Percentiles rank a stretch among this genome's conserved stretches.
phyloP scores from a whole-genome alignment of 2,113 vertebrate genomes.

The Malurus cyaneus region DNA sequence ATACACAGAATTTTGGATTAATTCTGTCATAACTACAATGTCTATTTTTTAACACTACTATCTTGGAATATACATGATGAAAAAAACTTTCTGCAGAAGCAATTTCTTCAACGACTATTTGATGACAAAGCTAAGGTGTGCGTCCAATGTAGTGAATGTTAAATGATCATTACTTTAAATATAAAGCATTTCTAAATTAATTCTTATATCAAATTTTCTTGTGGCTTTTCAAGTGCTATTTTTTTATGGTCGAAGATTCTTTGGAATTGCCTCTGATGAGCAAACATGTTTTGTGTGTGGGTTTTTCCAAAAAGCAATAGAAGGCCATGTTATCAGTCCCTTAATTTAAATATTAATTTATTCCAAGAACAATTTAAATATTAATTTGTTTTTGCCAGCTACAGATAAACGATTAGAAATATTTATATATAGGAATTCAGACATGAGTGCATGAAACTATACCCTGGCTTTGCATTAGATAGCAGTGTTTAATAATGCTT shows the following conservation, averaged over 20 bases:
- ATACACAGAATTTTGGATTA: background rate
- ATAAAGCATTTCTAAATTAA: background rate
- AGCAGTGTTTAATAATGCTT: background rate
- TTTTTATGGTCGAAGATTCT: background rate
- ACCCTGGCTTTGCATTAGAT: background rate
- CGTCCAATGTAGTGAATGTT: too few species aligned
- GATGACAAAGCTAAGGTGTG: background rate
- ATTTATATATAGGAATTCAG: slow-evolving; percentile 12
- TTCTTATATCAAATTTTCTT: background rate
- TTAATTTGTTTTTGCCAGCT: background rate
- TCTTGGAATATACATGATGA: background rate
- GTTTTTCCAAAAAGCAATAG: background rate
- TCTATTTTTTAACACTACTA: background rate
- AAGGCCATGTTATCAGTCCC: background rate
- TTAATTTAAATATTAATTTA: background rate
- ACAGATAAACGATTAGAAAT: background rate
- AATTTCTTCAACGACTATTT: background rate
- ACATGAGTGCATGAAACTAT: background rate
- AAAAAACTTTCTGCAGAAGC: background rate
- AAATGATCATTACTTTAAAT: too few species aligned
- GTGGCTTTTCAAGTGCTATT: background rate
- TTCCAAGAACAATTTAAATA: background rate
- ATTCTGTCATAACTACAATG: background rate
- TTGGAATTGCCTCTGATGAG: background rate
- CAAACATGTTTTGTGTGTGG: background rate